phyloP scores from a whole-genome alignment of 2,113 vertebrate genomes.

The Rhabdomys dilectus region DNA sequence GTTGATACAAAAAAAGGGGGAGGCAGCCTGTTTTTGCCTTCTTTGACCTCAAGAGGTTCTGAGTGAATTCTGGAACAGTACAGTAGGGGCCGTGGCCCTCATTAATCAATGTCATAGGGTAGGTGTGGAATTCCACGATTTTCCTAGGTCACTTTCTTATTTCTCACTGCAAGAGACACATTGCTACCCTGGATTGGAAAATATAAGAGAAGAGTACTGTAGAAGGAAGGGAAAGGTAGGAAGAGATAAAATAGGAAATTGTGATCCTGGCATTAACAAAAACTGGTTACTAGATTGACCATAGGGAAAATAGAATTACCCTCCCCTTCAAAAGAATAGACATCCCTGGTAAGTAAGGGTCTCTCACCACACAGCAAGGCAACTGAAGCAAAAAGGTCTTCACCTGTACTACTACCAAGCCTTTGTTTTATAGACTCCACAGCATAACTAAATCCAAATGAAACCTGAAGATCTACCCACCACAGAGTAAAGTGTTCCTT shows the following conservation, averaged over 20 bases:
- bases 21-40: background rate
- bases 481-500: slow-evolving; percentile 52
- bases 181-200: too few relatives aligned
- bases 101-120: background rate
- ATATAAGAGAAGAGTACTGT: too few relatives aligned
- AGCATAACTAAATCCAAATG: slow-evolving; percentile 54
- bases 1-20: background rate
- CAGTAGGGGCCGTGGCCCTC: background rate
- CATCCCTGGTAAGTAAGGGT: background rate
- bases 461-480: slow-evolving; percentile 4
- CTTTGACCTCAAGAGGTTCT: background rate
- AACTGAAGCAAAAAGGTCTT: slow-evolving; percentile 36
- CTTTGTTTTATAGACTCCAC: slow-evolving; percentile 18
- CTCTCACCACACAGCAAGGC: background rate
- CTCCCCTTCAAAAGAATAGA: background rate
- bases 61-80: background rate
- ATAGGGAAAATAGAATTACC: background rate
- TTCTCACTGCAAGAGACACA: background rate
- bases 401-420: background rate
- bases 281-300: background rate
- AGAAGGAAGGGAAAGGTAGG: background rate
- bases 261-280: background rate
- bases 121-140: background rate
- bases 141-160: background rate
- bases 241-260: background rate